phyloP scores from a whole-genome alignment of 2,113 vertebrate species.

The Acrocephalus arundinaceus region DNA sequence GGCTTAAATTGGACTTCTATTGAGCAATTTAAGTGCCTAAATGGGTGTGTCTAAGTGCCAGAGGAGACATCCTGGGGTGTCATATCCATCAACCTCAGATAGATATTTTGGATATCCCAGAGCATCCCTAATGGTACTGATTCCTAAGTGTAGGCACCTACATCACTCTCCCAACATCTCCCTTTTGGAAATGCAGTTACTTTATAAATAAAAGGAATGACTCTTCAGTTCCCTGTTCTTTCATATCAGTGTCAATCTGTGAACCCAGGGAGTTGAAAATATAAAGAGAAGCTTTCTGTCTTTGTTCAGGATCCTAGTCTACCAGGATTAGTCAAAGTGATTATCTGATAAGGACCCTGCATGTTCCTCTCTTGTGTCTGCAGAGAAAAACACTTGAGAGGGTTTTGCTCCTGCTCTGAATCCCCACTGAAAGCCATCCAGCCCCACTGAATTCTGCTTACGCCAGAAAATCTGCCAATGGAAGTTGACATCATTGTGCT shows the following conservation, averaged over 20 bases:
- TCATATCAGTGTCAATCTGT: background rate
- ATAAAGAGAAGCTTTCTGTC: background rate
- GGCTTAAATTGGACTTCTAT: background rate
- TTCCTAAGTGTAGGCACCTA: background rate
- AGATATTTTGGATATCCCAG: background rate
- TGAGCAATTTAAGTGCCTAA: background rate
- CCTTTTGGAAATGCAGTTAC: background rate
- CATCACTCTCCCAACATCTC: background rate
- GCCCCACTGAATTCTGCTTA: background rate
- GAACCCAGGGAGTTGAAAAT: background rate
- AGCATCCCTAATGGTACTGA: background rate
- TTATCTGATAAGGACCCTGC: background rate
- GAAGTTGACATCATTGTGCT: background rate
- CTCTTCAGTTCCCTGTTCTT: accelerated
- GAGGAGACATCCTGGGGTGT: background rate
- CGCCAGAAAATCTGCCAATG: background rate
- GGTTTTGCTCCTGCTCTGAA: background rate
- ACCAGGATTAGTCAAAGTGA: background rate
- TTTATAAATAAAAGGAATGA: background rate
- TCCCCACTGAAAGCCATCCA: background rate
- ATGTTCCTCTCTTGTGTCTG: background rate
- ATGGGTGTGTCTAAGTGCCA: background rate
- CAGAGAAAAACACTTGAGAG: background rate
- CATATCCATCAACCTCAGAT: background rate
- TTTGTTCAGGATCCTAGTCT: background rate